Conservation (phyloP, 2,113 vertebrate genomes). For the Prietella phreatophila region DNA sequence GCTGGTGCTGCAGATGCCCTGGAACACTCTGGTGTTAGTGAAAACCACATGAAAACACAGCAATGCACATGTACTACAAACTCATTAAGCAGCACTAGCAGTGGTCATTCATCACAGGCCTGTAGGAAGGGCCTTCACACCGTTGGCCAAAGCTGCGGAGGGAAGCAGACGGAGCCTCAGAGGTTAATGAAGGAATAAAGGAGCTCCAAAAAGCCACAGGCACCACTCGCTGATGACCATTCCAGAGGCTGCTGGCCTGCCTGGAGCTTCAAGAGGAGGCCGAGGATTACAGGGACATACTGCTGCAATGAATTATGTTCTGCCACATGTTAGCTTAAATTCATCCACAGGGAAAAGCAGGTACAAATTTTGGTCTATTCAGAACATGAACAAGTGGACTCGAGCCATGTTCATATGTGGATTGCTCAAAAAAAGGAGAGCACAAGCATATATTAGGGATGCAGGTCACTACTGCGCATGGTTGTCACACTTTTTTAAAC, state of each 20-base stretch:
- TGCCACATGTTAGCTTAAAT: constrained; percentile 42
- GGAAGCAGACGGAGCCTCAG: constrained; percentile 43
- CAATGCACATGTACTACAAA: constrained; percentile 64
- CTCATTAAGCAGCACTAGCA: constrained; percentile 62
- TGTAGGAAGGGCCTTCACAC: constrained; percentile 58
- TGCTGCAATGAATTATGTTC: constrained; percentile 35
- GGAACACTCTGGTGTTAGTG: constrained; percentile 43
- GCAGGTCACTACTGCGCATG: constrained; percentile 10
- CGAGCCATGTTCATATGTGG: constrained; percentile 27
- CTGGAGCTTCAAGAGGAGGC: constrained; percentile 28
- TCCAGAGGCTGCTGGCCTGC: constrained; percentile 45
- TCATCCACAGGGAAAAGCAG: constrained; percentile 25
- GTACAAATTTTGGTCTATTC: constrained; percentile 25
- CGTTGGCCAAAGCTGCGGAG: constrained; percentile 38
- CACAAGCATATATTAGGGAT: constrained; percentile 1
- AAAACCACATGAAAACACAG: constrained; percentile 61
- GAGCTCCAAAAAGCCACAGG: constrained; percentile 47
- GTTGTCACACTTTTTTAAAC: constrained; percentile 1
- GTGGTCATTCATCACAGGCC: constrained; percentile 67
- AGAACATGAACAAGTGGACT: constrained; percentile 30
- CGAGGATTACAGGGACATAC: constrained; percentile 32
- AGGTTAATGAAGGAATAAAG: constrained; percentile 57
- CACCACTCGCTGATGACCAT: constrained; percentile 43
- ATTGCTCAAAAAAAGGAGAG: background rate
- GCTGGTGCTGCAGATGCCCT: constrained; percentile 41